These are phyloP conservation scores for Leptodactylus fuscus DNA, from an alignment of 2,113 vertebrate genomes.

Conservation along the genomic window DNA sequence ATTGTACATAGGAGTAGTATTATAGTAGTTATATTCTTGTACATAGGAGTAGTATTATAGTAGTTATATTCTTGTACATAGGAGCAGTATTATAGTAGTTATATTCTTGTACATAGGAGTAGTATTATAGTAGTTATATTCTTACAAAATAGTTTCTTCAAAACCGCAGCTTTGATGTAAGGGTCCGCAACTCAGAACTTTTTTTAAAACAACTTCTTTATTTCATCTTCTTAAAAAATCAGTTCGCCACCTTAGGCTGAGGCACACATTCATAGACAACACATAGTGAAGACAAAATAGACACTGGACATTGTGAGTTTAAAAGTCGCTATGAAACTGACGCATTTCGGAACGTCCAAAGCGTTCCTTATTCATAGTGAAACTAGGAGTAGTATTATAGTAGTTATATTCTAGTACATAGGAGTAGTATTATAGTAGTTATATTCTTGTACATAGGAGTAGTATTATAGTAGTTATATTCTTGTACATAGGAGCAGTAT, in stretches of 20 bases:
- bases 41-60: neutral
- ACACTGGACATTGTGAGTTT: too few relatives aligned
- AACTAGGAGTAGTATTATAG: neutral
- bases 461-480: neutral
- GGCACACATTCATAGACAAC: too few relatives aligned
- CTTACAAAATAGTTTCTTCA: too few relatives aligned
- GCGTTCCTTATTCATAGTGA: too few relatives aligned
- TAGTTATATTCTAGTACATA: slow-evolving; percentile 4
- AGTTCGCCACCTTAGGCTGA: too few relatives aligned
- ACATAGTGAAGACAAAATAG: too few relatives aligned
- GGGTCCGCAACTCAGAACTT: too few relatives aligned
- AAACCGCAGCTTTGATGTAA: too few relatives aligned
- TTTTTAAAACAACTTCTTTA: too few relatives aligned
- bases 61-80: slow-evolving; percentile 6
- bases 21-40: slow-evolving; percentile 6
- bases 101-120: neutral
- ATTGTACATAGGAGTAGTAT: neutral
- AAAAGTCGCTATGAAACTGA: too few relatives aligned
- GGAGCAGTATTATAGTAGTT: neutral
- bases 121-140: slow-evolving; percentile 10
- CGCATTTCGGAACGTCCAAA: too few relatives aligned
- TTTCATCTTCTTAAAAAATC: too few relatives aligned
- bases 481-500: neutral
- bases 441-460: neutral
- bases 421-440: slow-evolving; percentile 7